Evolutionary conservation across 2,113 vertebrate genomes (phyloP), one percentile per base, ranked within the genome.

Genomic region (Conger conger): DNA sequence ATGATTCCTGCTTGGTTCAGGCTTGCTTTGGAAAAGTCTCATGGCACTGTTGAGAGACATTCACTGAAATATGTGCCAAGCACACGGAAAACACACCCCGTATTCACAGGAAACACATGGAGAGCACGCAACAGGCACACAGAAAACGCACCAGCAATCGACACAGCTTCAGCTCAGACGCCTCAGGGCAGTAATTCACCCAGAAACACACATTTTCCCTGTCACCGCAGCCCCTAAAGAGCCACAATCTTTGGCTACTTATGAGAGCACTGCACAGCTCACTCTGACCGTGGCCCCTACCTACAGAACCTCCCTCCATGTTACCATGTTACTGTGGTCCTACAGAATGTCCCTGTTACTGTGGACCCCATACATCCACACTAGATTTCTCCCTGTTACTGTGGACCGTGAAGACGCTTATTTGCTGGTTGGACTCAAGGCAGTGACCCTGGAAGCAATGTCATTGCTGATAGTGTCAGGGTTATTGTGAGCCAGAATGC

Each of bases 21-120:
- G 42, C 82, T 53, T 78, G 82, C 53, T 77, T 37, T 83, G 40
- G 57, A 27, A 63, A 63, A 63, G 57, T 8, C 57, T 63, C 27
- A 16, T 57, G 54, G 54, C 57, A 27, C 1, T 27, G 57, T 63
- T 3, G 18, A 23, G 57, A 63, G 57, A 27, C 57, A 27, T 63
- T 63, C 18, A 63, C 57, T 63, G 20, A 27, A 27, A 63, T 23
- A 13, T 8, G 54, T 57, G 57, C 57, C 23, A 27, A 63, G 23
- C 57, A 63, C 57, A 63, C 45, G 45, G 45, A 9, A 50, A 50
- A 50, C 45, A 7, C 11, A 13, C 45, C 6, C 45, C 45, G 5
- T 50, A 50, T 50, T 50, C 45, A 42, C 40, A 9, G 40, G 40
- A 42, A 57, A 57, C 8, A 57, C 54, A 57, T 57, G 54, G 18